Base-by-base conservation (phyloP, 2,113 vertebrate species). In the Caracal caracal region DNA sequence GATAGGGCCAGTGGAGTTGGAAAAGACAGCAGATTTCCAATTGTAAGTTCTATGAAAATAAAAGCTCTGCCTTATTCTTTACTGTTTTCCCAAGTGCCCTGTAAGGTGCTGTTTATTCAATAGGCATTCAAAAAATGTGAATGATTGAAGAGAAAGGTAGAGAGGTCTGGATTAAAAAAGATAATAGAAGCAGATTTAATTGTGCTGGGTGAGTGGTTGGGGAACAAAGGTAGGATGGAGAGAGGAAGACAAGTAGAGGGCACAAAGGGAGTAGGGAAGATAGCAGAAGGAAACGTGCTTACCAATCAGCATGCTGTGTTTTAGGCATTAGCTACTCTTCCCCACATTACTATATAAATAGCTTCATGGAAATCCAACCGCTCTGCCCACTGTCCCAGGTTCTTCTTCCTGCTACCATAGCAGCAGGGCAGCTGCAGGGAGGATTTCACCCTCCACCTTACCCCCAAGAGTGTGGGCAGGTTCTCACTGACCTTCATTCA, bases 401-500 rank as follows among this genome's bases (percentile, higher is more conserved):
- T 88, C 56, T 82, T 33, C 40, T 3, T 66, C 28, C 33, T 56
- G 22, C 2, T 24, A 37, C 35, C 28, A 20, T 0, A 51, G 30
- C 63, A 0, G 0, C 28, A 59, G 8, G 43, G 15, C n/a, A 65
- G 40, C 20, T 43, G 43, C 51, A 53, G 16, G 53, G 17, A 56
- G 19, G 53, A 56, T 56, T 51, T 68, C 10, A 49, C 37, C 28
- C 19, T 22, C 61, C 37, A 53, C 12, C 15, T 35, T 30, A 40
- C 30, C 43, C 56, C 20, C 0, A 1, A 63, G 37, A 37, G 4
- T 1, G 20, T 12, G 26, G 79, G n/a, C 1, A 33, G 63, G 30
- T n/a, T 90, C 3, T 53, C 4, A 98, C 99, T 99, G 95, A 99
- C 99, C 99, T 99, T 99, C 99, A 98, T 98, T 99, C 98, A 99